These are phyloP conservation scores for Rhadinocentrus ornatus DNA, from an alignment of 2,797 vertebrate genomes.

Conservation along the genomic window DNA sequence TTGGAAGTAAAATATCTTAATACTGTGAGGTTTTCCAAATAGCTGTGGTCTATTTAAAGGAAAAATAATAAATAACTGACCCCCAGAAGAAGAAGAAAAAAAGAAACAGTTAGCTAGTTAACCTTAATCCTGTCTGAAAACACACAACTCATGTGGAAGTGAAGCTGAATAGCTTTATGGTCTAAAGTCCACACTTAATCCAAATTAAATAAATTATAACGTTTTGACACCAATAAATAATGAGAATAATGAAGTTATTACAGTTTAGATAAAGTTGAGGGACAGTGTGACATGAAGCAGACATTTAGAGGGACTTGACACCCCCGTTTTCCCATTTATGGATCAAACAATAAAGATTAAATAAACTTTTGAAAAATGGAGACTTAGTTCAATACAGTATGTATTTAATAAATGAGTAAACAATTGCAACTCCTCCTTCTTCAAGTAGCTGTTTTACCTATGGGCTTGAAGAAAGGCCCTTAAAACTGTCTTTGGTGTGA, in stretches of 20 bases:
- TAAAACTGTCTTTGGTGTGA: not conserved
- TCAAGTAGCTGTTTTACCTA: no score
- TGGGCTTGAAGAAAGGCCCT: not conserved
- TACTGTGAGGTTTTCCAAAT: conserved; percentile 11
- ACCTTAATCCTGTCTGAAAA: not conserved
- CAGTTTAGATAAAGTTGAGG: conserved; percentile 21
- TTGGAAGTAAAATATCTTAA: conserved; percentile 20
- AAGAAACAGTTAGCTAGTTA: not conserved
- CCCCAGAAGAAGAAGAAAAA: not conserved
- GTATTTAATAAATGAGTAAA: not conserved
- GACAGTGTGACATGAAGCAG: not conserved
- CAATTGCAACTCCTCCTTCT: not conserved
- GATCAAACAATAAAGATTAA: conserved; percentile 14
- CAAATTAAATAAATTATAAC: conserved; percentile 23
- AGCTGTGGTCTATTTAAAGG: conserved; percentile 15
- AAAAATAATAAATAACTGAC: not conserved
- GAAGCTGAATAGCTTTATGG: conserved; percentile 22
- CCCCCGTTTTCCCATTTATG: not conserved
- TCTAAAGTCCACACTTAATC: conserved; percentile 32
- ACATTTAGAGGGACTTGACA: not conserved
- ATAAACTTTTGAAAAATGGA: no score
- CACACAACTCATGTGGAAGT: conserved; percentile 3
- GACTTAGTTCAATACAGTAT: not conserved
- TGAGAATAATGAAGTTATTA: conserved; percentile 22
- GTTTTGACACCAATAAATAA: conserved; percentile 26